Conservation (phyloP, 92 coral and sea anemone species). For the Epizoanthus stellaris region DNA sequence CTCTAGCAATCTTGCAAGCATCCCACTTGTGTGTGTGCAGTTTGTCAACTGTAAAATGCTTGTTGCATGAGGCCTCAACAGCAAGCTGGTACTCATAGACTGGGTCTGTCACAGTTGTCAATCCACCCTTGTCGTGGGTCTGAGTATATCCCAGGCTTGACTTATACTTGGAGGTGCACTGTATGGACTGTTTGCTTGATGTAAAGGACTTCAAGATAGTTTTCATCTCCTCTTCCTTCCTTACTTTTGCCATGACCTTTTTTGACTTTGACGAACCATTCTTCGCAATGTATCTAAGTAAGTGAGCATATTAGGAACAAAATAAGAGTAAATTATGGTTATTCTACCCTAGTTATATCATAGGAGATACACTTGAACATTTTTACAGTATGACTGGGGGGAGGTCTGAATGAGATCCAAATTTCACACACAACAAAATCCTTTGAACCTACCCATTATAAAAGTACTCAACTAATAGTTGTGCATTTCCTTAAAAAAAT, state of each 20-base stretch:
- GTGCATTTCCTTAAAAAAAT: too few relatives aligned
- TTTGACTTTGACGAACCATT: not conserved
- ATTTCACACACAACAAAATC: too few relatives aligned
- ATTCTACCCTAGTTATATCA: too few relatives aligned
- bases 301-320: not conserved
- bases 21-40: not conserved
- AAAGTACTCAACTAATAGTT: too few relatives aligned
- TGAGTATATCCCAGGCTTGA: not conserved
- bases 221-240: not conserved
- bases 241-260: not conserved
- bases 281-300: constrained; percentile 7
- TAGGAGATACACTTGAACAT: too few relatives aligned
- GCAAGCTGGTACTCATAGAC: constrained; percentile 8
- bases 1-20: not conserved
- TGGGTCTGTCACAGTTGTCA: not conserved
- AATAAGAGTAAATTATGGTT: too few relatives aligned
- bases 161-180: not conserved
- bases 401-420: too few relatives aligned
- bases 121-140: constrained; percentile 4
- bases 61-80: constrained; percentile 1
- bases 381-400: too few relatives aligned
- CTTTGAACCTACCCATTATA: too few relatives aligned
- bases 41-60: not conserved
- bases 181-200: not conserved
- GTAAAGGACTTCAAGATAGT: not conserved